Base-by-base conservation (phyloP, 2,113 vertebrate genomes). In the Bufo gargarizans region DNA sequence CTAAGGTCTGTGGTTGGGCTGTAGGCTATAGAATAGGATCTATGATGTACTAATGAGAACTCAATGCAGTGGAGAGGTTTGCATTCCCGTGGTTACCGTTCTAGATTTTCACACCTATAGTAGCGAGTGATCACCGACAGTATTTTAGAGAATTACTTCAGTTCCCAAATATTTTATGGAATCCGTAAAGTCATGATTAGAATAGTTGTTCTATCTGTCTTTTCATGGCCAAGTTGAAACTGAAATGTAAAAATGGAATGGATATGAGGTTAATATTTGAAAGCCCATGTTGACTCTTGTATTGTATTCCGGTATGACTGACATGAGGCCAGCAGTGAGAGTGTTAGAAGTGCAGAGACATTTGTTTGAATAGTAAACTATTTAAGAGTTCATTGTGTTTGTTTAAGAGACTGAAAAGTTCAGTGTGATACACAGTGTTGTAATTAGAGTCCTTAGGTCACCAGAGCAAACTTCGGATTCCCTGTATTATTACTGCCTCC, bases 321-420 rank as follows among this genome's bases (percentile, higher is more conserved):
- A 82, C 80, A 67, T 67, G 67, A 77, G 43, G 55, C 47, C 84
- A 63, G n/a, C 71, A 12, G 43, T 17, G 4, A 77, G 72, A 59
- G 58, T 49, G 59, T 67, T 49, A 45, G 83, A 77, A 12, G 56
- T 50, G 6, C n/a, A 59, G 11, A 61, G 71, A 61, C 72, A 63
- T 16, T 63, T 86, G 55, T 86, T 86, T 77, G 58, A 72, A 61
- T 56, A 77, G 84, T 59, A 59, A 85, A 45, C 17, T 45, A 14
- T 61, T 77, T 49, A 8, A 63, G 9, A 13, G 19, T 65, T 86
- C 13, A 53, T 59, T 49, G 22, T 86, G 20, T 86, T 86, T 77
- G 14, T 45, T 77, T n/a, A 86, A 19, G 14, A 49, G 22, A 43
- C 33, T 19, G 47, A 82, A 50, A 7, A 63, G 14, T 63, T 3